Percentiles rank a stretch among this genome's conserved stretches.
phyloP scores from a whole-genome alignment of 2,113 vertebrate species.

The Desmodus rotundus region DNA sequence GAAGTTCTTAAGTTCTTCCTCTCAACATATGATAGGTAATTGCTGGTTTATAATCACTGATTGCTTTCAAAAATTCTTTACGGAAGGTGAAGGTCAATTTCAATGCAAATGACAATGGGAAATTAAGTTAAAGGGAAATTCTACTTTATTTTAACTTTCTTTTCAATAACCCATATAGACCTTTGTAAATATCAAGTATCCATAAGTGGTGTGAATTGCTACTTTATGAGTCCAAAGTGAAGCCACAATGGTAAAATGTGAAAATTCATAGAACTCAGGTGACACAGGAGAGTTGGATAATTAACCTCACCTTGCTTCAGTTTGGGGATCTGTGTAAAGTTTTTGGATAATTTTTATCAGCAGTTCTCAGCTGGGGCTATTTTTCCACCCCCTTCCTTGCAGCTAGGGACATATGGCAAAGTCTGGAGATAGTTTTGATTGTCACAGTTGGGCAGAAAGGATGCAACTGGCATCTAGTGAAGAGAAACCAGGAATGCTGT shows the following conservation, averaged over 20 bases:
- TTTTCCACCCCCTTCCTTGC: neutral
- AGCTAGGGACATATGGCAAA: neutral
- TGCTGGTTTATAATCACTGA: neutral
- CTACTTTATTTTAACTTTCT: neutral
- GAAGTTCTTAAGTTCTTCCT: neutral
- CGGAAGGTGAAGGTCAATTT: neutral
- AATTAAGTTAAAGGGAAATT: neutral
- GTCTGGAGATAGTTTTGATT: neutral
- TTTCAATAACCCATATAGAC: neutral
- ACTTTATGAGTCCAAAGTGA: neutral
- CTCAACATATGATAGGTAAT: neutral
- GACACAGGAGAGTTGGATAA: too few species aligned
- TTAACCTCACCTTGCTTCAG: too few species aligned
- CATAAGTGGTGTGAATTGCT: neutral
- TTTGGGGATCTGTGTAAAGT: neutral
- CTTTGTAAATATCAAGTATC: neutral
- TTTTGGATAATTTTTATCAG: neutral
- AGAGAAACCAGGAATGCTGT: neutral
- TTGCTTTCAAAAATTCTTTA: neutral
- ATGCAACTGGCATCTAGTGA: neutral
- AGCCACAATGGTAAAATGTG: neutral
- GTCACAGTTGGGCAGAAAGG: neutral
- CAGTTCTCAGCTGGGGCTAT: neutral
- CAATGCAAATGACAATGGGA: neutral
- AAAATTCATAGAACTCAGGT: neutral